Base-by-base conservation (phyloP, 2,888 invertebrate genomes). In the Endotricha flammealis region DNA sequence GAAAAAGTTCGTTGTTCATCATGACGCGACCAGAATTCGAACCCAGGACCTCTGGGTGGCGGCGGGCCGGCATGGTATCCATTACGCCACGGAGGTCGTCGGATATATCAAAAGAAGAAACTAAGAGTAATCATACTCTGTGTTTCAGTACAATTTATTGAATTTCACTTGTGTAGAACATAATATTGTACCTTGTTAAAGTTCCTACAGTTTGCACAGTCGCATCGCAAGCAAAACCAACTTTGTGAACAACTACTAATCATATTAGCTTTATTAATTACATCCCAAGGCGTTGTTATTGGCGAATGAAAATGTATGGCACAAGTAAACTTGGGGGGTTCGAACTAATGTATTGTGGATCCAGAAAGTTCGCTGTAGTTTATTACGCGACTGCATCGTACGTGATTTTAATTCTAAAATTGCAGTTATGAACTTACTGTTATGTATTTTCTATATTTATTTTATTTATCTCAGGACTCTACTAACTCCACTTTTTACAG, bases 191-290 rank as follows among this genome's bases (percentile, higher is more conserved):
- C 24, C 9, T 25, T 16, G 11, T 14, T 24, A 32, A 12, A 35
- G 20, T 22, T 17, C 22, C 35, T 41, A 30, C 27, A 36, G 33
- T 37, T 27, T 44, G 34, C 39, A 53, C 48, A 50, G 37, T 45
- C 48, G 17, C 27, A 12, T 45, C 48, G 17, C 27, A 12, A 31
- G 14, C 31, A 38, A 48, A 50, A 55, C 49, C 57, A 70, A 70
- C 53, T 72, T 61, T 62, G 68, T 67, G 68, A 77, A 68, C 72
- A 72, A 70, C 76, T 63, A 79, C 79, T 82, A 82, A 85, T 81
- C 75, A 82, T 82, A 82, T 85, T 82, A 82, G 72, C 65, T 56
- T 65, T 79, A 81, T 79, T 82, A 83, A 81, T 81, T 65, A 78
- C 63, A 54, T 73, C 77, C 76, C 70, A 55, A 43, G 61, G 67